Evolutionary conservation across 2,113 vertebrate species (phyloP).

Genomic region (Stomatorhinus ivindoensis): DNA sequence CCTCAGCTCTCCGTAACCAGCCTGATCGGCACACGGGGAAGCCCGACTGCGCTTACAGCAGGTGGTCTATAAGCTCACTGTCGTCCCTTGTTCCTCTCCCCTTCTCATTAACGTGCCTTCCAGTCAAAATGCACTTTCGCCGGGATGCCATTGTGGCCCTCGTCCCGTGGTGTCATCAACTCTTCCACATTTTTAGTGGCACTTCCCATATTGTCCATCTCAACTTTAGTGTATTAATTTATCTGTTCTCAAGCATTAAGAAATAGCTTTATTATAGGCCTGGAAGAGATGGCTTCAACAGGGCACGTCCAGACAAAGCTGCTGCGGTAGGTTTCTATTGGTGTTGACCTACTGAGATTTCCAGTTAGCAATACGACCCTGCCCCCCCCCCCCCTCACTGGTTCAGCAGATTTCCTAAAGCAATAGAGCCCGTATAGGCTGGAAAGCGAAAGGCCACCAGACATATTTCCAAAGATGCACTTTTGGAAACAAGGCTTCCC

Average conservation of each 20-base stretch:
- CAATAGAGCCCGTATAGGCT: neutral
- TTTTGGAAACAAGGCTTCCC: neutral
- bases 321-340: neutral
- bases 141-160: neutral
- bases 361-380: neutral
- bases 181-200: neutral
- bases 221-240: neutral
- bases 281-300: neutral
- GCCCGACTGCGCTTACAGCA: constrained; percentile 16
- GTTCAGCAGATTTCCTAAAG: neutral
- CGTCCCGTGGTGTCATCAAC: neutral
- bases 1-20: neutral
- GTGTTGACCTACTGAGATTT: neutral
- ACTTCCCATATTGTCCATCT: neutral
- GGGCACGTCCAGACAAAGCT: neutral
- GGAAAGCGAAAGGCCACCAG: neutral
- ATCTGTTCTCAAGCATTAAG: neutral
- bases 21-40: neutral
- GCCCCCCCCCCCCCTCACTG: neutral
- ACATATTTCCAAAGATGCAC: neutral
- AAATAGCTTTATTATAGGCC: neutral
- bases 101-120: constrained; percentile 33
- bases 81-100: neutral
- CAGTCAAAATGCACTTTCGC: neutral
- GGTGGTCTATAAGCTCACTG: constrained; percentile 17